Evolutionary conservation across 2,113 vertebrate genomes (phyloP), one percentile per base, ranked within the genome.

Genomic region (Riparia riparia): DNA sequence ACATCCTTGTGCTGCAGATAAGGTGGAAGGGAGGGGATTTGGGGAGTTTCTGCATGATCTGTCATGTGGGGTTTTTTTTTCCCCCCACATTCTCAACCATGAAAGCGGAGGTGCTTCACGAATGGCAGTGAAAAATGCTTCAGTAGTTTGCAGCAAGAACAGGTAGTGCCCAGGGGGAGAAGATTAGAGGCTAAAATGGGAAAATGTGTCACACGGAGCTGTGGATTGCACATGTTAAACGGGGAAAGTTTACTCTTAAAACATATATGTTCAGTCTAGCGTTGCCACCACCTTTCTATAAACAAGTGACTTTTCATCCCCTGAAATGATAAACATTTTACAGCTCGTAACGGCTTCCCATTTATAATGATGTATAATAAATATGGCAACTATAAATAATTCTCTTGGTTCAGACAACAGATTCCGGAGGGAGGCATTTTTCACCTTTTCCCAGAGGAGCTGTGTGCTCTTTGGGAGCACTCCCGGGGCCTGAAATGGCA

Each of bases 61-160:
- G 1, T 93, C 45, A 1, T 66, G 51, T 92, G 88, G 16, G 32
- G 34, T 29, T 24, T 44, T 69, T 28, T 51, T 80, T 85, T 73
- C 47, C 37, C 73, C 64, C 71, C 64, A 64, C 31, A 1, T 93
- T 90, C 68, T 78, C 53, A 4, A 19, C 53, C 64, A 45, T 95
- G 44, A 85, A 95, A 87, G 89, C 73, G 58, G 72, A 92, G 42
- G 57, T 57, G 50, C 72, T 90, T 94, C 92, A 82, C 73, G 90
- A 83, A 68, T 42, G 82, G 73, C 6, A 47, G 88, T 60, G 68
- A 77, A 65, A 69, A 83, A 72, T 13, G 86, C 82, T 84, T 95
- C 85, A 73, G 68, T 47, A 65, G 58, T 66, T 96, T 90, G 91
- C 68, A 71, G 26, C 4, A 2, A 49, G 85, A 90, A 26, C 95